A percentile compares a stretch with the other conserved stretches of the same genome.
Evolutionary conservation across 2,888 invertebrate genomes (phyloP).

Genomic region (Drosophila quasianomalipes): DNA sequence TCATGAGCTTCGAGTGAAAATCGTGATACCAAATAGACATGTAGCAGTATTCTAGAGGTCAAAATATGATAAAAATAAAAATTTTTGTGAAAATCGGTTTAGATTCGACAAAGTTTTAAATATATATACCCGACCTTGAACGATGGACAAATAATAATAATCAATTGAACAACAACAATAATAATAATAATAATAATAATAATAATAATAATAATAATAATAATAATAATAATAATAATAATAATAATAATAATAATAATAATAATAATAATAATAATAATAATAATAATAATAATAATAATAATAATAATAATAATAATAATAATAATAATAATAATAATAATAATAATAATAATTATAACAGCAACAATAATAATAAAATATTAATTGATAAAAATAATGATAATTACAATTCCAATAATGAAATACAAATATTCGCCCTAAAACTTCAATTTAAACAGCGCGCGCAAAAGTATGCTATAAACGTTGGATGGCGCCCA

Average conservation of each 20-base stretch:
- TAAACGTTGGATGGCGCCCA: not conserved
- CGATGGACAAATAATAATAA: not conserved
- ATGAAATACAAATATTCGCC: not conserved
- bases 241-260: not conserved
- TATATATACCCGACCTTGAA: not conserved
- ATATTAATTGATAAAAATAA: not conserved
- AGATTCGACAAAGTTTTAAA: not conserved
- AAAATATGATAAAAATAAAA: not conserved
- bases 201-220: not conserved
- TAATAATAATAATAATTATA: not conserved
- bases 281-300: not conserved
- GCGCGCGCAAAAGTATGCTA: slow-evolving; percentile 45
- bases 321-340: not conserved
- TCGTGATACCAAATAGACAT: not conserved
- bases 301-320: not conserved
- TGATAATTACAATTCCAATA: not conserved
- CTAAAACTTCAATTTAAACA: not conserved
- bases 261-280: not conserved
- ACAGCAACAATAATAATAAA: not conserved
- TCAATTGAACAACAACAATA: too few species aligned
- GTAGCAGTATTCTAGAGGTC: not conserved
- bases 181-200: not conserved
- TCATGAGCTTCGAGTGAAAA: not conserved
- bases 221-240: not conserved
- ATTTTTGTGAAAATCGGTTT: not conserved